Evolutionary conservation across 2,888 invertebrate species (phyloP), one percentile per base, ranked within the genome.

Genomic region (Ormyrus thymus): DNA sequence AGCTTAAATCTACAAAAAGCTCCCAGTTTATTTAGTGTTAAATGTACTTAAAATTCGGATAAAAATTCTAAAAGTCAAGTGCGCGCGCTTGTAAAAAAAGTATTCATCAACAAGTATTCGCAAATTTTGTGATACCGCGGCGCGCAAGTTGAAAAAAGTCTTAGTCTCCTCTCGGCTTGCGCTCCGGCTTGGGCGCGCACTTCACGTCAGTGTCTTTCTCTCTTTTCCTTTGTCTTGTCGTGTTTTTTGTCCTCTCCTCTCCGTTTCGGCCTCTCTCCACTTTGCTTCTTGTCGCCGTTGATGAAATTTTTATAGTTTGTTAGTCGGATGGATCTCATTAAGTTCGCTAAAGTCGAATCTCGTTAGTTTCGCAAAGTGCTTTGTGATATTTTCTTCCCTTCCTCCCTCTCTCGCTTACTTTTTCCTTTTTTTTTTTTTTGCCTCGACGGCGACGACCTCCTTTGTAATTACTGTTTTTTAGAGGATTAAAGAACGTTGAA

Each of bases 391-490:
- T 76, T 72, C 71, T 72, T 75, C 46, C 55, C 70, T 53, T 53
- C 50, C 68, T 7, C 15, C 62, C 7, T 61, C 10, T 9, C 15
- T 10, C 56, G 9, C 55, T 53, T 51, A 29, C 53, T 48, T 48
- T 29, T 50, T 15, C 55, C n/a, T 11, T 56, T 61, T 10, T 56
- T 29, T 29, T 73, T 64, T 10, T 48, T 15, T 11, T 58, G 53
- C 13, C 50, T 43, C 48, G 55, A 6, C 29, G 55, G 48, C 56
- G 62, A 43, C 72, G 61, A 13, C 62, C 48, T 70, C 71, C 61
- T 76, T 76, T 79, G 76, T 76, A 79, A 79, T 79, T 76, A 79
- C 76, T 76, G 66, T 68, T 53, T 76, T 71, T 68, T 64, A 58
- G 61, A 66, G 56, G 50, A 55, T 58, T 79, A 75, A 75, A 79